Conservation (phyloP, 2,888 invertebrate species). For the Cataglyphis albicans region DNA sequence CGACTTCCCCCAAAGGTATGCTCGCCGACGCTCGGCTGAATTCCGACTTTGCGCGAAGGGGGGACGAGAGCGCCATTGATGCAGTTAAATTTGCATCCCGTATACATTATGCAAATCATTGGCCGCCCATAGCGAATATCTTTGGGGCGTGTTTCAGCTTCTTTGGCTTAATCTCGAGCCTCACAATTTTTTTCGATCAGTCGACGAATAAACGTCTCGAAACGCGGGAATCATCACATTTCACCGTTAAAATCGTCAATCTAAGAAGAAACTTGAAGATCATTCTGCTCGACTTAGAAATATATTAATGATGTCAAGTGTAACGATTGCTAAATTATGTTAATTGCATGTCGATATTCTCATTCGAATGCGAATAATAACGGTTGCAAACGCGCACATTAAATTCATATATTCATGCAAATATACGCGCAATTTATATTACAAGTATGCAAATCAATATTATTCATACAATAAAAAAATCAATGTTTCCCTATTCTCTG, state of each 20-base stretch:
- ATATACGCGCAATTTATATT: constrained; percentile 47
- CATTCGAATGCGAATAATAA: constrained; percentile 38
- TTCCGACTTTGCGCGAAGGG: constrained; percentile 33
- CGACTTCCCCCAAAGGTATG: constrained; percentile 8
- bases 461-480: constrained; percentile 12
- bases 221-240: background rate
- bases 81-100: constrained; percentile 78
- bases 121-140: constrained; percentile 61
- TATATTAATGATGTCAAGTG: background rate
- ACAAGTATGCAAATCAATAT: constrained; percentile 26
- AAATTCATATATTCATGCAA: constrained; percentile 50
- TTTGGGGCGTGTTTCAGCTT: constrained; percentile 48
- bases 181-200: constrained; percentile 28
- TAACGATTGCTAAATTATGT: constrained; percentile 5
- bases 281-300: background rate
- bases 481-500: background rate
- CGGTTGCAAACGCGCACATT: background rate
- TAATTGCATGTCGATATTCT: constrained; percentile 41
- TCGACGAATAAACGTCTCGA: background rate
- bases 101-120: constrained; percentile 79
- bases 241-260: background rate
- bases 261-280: background rate
- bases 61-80: constrained; percentile 10
- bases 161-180: constrained; percentile 24
- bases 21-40: constrained; percentile 6